Conservation (phyloP, 2,113 vertebrate species). For the Trichechus manatus region DNA sequence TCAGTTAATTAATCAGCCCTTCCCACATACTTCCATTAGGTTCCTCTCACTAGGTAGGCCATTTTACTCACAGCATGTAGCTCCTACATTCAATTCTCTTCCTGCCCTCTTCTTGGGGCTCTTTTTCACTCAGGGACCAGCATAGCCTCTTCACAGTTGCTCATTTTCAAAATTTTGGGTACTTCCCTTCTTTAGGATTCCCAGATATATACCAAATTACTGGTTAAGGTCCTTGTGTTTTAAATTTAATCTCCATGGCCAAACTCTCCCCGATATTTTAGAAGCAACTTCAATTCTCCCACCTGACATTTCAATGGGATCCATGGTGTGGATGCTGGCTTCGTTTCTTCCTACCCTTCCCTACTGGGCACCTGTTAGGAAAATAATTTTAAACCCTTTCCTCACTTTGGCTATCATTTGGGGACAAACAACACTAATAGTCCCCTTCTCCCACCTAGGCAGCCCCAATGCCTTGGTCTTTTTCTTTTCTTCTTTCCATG, state of each 20-base stretch:
- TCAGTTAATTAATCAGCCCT: slow-evolving; percentile 80
- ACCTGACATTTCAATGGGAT: slow-evolving; percentile 37
- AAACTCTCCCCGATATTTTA: slow-evolving; percentile 24
- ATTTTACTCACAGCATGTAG: slow-evolving; percentile 70
- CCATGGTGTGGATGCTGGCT: not conserved
- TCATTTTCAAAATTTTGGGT: not conserved
- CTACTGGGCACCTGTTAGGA: not conserved
- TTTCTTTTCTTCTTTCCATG: slow-evolving; percentile 33
- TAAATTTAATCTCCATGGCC: slow-evolving; percentile 40
- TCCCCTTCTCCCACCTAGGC: not conserved
- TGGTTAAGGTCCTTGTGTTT: slow-evolving; percentile 35
- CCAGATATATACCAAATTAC: slow-evolving; percentile 42
- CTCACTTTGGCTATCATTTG: not conserved
- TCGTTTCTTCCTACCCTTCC: not conserved
- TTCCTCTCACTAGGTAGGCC: slow-evolving; percentile 68
- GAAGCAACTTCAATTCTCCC: slow-evolving; percentile 2
- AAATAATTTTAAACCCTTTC: not conserved
- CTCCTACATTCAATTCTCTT: slow-evolving; percentile 64
- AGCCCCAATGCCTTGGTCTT: not conserved
- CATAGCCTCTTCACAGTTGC: not conserved
- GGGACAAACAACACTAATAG: not conserved
- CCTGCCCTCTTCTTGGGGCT: slow-evolving; percentile 57
- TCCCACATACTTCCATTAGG: slow-evolving; percentile 74
- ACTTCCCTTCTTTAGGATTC: slow-evolving; percentile 16
- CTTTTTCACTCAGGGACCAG: slow-evolving; percentile 45